Evolutionary conservation across 2,888 invertebrate species (phyloP).

Genomic region (Hofmannophila pseudospretella): DNA sequence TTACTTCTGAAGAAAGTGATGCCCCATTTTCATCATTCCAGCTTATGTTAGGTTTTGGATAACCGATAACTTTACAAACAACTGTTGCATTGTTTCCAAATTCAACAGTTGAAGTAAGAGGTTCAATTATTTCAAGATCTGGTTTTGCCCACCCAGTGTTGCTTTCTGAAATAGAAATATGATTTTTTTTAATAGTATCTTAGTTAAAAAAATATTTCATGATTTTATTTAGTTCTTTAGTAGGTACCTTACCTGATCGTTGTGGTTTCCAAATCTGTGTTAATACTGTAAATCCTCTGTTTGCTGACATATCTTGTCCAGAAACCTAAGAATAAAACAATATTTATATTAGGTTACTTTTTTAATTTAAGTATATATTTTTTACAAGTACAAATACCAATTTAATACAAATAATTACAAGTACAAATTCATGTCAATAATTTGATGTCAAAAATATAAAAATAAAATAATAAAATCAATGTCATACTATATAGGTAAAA

Average conservation of each 20-base stretch:
- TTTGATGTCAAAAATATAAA: too few species aligned
- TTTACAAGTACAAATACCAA: too few species aligned
- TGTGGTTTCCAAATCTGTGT: slow-evolving; percentile 32
- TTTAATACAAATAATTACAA: too few species aligned
- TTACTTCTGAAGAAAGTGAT: slow-evolving; percentile 21
- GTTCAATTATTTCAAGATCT: slow-evolving; percentile 32
- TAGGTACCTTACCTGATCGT: slow-evolving; percentile 21
- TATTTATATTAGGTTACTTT: too few species aligned
- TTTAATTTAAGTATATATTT: too few species aligned
- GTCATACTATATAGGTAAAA: too few species aligned
- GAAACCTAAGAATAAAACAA: slow-evolving; percentile 26
- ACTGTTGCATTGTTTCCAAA: slow-evolving; percentile 34
- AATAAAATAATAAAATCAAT: too few species aligned
- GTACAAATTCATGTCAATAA: too few species aligned
- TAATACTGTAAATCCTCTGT: slow-evolving; percentile 22
- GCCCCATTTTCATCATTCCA: slow-evolving; percentile 39
- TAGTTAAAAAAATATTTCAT: neutral
- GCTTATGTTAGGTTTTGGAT: slow-evolving; percentile 42
- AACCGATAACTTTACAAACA: slow-evolving; percentile 45
- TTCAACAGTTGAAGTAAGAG: slow-evolving; percentile 24
- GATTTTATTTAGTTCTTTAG: neutral
- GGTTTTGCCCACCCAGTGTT: slow-evolving; percentile 24
- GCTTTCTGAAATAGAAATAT: slow-evolving; percentile 16
- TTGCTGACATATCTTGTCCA: slow-evolving; percentile 26
- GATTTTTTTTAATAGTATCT: neutral